Conservation (phyloP, 1,140 invertebrate species). For the Drosophila chauvacae region DNA sequence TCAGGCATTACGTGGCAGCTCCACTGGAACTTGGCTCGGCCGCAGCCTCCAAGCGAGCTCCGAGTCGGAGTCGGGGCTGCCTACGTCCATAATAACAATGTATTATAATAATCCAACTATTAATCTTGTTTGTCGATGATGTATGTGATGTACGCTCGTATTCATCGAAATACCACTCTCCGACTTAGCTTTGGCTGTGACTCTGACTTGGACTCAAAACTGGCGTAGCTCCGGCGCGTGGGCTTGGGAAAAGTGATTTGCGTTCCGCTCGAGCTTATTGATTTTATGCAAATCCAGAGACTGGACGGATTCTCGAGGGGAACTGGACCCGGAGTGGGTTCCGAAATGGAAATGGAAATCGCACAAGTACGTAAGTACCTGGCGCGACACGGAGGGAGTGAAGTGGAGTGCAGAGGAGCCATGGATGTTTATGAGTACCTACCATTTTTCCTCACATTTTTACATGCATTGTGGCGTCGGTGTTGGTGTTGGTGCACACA, state of each 20-base stretch:
- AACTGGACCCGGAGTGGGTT: background rate
- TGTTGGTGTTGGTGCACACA: conserved; percentile 19
- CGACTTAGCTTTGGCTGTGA: conserved; percentile 3
- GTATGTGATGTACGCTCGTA: background rate
- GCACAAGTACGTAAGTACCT: conserved; percentile 1
- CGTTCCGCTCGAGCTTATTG: conserved; percentile 19
- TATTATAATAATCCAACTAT: conserved; percentile 72
- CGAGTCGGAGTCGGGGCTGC: conserved; percentile 16
- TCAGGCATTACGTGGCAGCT: conserved; percentile 55
- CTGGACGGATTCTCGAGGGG: background rate
- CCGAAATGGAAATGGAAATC: conserved; percentile 18
- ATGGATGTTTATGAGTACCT: conserved; percentile 54
- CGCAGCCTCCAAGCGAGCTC: conserved; percentile 7
- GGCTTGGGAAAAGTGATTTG: conserved; percentile 42
- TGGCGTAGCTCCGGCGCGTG: conserved; percentile 4
- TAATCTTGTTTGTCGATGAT: conserved; percentile 61
- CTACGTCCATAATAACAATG: conserved; percentile 32
- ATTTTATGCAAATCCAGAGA: conserved; percentile 37
- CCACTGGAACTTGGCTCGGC: conserved; percentile 4
- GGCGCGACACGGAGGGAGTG: background rate
- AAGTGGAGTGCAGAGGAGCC: background rate
- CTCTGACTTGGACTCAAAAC: background rate
- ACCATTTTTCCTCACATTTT: conserved; percentile 76
- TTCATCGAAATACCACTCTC: conserved; percentile 13
- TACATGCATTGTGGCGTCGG: conserved; percentile 52